phyloP scores from a whole-genome alignment of 2,888 invertebrate species.

The Endotricha flammealis region DNA sequence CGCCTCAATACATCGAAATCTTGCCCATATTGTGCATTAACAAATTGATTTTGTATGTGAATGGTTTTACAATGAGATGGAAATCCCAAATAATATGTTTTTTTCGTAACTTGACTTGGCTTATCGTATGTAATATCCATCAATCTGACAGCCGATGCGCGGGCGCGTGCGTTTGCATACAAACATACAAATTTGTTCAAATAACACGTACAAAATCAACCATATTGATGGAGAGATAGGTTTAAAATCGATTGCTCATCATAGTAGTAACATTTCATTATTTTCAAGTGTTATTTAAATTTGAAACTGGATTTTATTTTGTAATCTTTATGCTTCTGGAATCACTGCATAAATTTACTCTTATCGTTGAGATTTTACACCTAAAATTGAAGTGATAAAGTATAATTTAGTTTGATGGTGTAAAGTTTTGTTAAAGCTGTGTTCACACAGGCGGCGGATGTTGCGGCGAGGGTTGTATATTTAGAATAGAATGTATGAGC shows the following conservation, averaged over 20 bases:
- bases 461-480: constrained; percentile 41
- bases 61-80: constrained; percentile 17
- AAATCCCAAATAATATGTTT: constrained; percentile 22
- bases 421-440: constrained; percentile 37
- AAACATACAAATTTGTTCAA: too few relatives aligned
- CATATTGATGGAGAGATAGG: too few relatives aligned
- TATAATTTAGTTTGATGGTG: neutral
- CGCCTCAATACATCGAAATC: too few relatives aligned
- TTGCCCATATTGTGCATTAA: too few relatives aligned
- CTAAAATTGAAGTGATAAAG: neutral
- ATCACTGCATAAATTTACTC: constrained; percentile 33
- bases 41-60: too few relatives aligned
- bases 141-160: constrained; percentile 34
- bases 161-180: constrained; percentile 32
- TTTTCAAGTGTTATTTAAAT: constrained; percentile 48
- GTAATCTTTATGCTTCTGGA: constrained; percentile 44
- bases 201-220: too few relatives aligned
- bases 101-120: constrained; percentile 18
- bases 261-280: constrained; percentile 17
- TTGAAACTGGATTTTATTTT: constrained; percentile 38
- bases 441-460: constrained; percentile 41
- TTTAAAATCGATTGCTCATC: neutral
- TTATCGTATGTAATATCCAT: constrained; percentile 30
- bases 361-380: constrained; percentile 16
- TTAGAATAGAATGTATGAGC: constrained; percentile 43